Percentiles rank a stretch among this genome's conserved stretches.
Conservation (phyloP, 1,140 invertebrate species). For the Nephila pilipes region DNA sequence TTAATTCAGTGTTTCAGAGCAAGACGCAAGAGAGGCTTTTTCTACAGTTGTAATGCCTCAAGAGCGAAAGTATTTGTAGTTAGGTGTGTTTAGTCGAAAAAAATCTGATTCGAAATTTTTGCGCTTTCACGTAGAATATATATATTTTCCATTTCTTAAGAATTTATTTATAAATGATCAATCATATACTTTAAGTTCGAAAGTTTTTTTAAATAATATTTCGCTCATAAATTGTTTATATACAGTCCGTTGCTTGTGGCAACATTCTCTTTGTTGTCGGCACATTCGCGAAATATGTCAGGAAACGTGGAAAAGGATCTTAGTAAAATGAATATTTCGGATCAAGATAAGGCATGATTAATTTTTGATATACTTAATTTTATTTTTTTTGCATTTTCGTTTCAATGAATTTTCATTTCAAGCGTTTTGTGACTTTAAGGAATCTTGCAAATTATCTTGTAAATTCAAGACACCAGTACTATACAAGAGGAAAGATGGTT, state of each 20-base stretch:
- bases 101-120: too few relatives aligned
- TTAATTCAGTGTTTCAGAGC: too few relatives aligned
- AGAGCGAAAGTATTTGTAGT: too few relatives aligned
- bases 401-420: slow-evolving; percentile 65
- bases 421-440: slow-evolving; percentile 32
- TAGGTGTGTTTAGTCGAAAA: too few relatives aligned
- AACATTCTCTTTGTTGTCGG: slow-evolving; percentile 19
- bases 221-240: neutral
- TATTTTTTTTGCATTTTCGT: slow-evolving; percentile 8
- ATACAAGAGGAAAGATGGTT: slow-evolving; percentile 59
- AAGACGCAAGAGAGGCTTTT: too few relatives aligned
- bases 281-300: slow-evolving; percentile 15
- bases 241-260: neutral
- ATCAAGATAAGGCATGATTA: slow-evolving; percentile 71
- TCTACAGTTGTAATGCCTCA: too few relatives aligned
- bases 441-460: neutral
- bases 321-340: slow-evolving; percentile 60
- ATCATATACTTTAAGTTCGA: too few relatives aligned
- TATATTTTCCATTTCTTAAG: too few relatives aligned
- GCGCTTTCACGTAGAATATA: too few relatives aligned
- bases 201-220: too few relatives aligned
- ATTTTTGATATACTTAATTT: slow-evolving; percentile 56
- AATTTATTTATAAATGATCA: too few relatives aligned
- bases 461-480: neutral
- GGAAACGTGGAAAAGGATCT: slow-evolving; percentile 69